Conservation (phyloP, 2,113 vertebrate genomes). For the Misgurnus mizolepis region DNA sequence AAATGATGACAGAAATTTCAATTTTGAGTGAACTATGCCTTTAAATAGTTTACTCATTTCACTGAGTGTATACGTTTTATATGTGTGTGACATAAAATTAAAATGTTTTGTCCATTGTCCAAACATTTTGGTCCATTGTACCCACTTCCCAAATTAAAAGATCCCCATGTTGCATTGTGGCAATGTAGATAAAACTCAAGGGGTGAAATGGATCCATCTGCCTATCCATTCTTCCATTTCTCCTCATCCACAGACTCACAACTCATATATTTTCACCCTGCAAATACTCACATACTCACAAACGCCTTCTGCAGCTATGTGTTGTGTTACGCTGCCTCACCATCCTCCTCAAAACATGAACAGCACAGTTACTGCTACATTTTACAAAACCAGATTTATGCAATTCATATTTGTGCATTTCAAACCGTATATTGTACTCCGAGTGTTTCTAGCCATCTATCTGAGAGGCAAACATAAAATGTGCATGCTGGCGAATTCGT, state of each 20-base stretch:
- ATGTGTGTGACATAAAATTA: no score
- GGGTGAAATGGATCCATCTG: slow-evolving; percentile 52
- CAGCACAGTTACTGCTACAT: slow-evolving; percentile 16
- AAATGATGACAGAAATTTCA: no score
- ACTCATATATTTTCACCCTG: slow-evolving; percentile 46
- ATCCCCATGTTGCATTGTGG: slow-evolving; percentile 19
- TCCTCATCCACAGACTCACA: slow-evolving; percentile 36
- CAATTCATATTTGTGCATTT: slow-evolving; percentile 6
- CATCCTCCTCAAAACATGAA: slow-evolving; percentile 35
- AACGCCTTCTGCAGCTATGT: slow-evolving; percentile 46
- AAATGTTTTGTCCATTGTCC: no score
- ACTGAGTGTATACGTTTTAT: no score
- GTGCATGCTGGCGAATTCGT: not conserved
- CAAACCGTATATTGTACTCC: not conserved
- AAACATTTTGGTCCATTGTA: no score
- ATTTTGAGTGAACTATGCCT: no score
- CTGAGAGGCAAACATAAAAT: slow-evolving; percentile 17
- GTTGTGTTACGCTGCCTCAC: slow-evolving; percentile 38
- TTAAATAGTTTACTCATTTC: no score
- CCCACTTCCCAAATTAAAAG: slow-evolving; percentile 3
- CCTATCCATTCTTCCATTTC: slow-evolving; percentile 36
- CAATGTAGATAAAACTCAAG: not conserved
- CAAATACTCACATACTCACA: slow-evolving; percentile 7
- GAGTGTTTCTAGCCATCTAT: slow-evolving; percentile 18
- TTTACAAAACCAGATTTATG: not conserved